Evolutionary conservation across 1,140 invertebrate genomes (phyloP).

Genomic region (Oreohelix idahoensis): DNA sequence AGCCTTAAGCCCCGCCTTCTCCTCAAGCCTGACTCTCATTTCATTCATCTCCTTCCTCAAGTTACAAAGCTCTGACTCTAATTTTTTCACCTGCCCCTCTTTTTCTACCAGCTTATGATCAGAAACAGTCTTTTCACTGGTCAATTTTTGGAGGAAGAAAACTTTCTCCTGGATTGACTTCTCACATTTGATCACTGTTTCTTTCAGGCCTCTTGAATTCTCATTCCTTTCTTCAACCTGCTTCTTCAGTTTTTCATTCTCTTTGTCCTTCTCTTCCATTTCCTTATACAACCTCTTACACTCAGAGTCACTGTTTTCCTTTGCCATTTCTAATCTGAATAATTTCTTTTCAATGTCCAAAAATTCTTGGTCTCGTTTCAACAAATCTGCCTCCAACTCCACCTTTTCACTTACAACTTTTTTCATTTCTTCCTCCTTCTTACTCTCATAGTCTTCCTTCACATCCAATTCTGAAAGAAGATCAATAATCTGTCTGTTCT

Average conservation of each 20-base stretch:
- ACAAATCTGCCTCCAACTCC: slow-evolving; percentile 52
- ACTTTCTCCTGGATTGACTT: slow-evolving; percentile 28
- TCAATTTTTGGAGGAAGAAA: slow-evolving; percentile 19
- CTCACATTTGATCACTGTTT: slow-evolving; percentile 3
- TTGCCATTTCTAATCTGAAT: slow-evolving; percentile 30
- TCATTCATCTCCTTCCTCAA: slow-evolving; percentile 48
- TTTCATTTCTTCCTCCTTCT: slow-evolving; percentile 34
- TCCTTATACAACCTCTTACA: background rate
- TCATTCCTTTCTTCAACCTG: slow-evolving; percentile 34
- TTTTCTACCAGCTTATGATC: slow-evolving; percentile 43
- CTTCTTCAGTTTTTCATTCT: slow-evolving; percentile 10
- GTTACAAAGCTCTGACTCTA: slow-evolving; percentile 47
- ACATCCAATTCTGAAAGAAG: slow-evolving; percentile 1
- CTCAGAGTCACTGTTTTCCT: slow-evolving; percentile 16
- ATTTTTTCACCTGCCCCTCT: slow-evolving; percentile 58
- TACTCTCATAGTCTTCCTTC: slow-evolving; percentile 15
- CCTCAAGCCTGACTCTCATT: slow-evolving; percentile 37
- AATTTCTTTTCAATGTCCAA: slow-evolving; percentile 29
- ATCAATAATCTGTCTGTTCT: background rate
- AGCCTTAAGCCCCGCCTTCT: background rate
- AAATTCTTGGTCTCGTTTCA: slow-evolving; percentile 29
- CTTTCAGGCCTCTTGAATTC: slow-evolving; percentile 34
- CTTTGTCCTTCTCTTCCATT: slow-evolving; percentile 22
- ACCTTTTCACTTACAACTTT: background rate
- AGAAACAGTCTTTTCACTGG: background rate